Percentiles rank a stretch among this genome's conserved stretches.
Conservation (phyloP, 2,797 vertebrate species). For the Sebastes flavidus region DNA sequence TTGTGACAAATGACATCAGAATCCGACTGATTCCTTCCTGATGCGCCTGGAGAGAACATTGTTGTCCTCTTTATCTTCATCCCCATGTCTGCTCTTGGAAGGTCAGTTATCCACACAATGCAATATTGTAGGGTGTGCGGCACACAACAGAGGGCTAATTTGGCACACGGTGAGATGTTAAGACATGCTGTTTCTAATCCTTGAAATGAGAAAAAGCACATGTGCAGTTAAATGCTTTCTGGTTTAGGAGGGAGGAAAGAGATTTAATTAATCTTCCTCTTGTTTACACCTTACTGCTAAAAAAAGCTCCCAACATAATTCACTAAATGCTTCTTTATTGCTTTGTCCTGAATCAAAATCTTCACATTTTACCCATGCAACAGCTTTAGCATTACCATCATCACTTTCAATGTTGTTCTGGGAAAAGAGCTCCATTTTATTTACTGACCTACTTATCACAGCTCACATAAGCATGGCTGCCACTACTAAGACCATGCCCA, state of each 20-base stretch:
- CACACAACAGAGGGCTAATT: slow-evolving; percentile 20
- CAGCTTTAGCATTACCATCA: background rate
- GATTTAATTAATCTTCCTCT: background rate
- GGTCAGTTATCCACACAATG: slow-evolving; percentile 13
- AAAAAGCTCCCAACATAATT: background rate
- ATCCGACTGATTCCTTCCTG: background rate
- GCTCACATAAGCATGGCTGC: slow-evolving; percentile 41
- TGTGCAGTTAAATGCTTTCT: background rate
- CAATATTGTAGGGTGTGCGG: background rate
- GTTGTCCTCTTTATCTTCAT: slow-evolving; percentile 1
- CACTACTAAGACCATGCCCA: slow-evolving; percentile 39
- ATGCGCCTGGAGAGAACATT: background rate
- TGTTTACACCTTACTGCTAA: slow-evolving; percentile 2
- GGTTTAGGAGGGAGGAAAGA: background rate
- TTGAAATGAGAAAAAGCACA: slow-evolving; percentile 25
- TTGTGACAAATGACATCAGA: background rate
- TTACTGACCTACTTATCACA: slow-evolving; percentile 65
- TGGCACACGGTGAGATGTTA: slow-evolving; percentile 1
- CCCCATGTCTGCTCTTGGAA: slow-evolving; percentile 4
- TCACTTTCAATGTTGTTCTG: slow-evolving; percentile 15
- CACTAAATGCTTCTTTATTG: background rate
- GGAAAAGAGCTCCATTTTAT: slow-evolving; percentile 42
- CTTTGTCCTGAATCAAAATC: background rate
- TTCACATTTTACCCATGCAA: background rate
- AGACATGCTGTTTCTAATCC: slow-evolving; percentile 16